These are phyloP conservation scores for Rhipidura dahli DNA, from an alignment of 2,113 vertebrate genomes.

Conservation along the genomic window DNA sequence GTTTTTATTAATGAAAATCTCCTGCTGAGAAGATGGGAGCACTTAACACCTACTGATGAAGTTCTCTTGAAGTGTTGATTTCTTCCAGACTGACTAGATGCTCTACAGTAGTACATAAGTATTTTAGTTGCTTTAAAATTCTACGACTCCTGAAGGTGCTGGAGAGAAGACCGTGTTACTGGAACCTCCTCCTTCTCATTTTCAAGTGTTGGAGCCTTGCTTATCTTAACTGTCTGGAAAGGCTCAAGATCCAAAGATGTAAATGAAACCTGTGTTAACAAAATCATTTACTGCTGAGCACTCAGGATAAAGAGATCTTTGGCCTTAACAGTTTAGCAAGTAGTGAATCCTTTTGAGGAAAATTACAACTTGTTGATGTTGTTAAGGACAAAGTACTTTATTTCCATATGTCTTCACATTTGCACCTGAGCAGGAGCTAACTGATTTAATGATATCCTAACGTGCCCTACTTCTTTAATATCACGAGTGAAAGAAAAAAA, in stretches of 20 bases:
- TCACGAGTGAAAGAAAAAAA: background rate
- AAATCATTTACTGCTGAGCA: background rate
- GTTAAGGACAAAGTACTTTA: background rate
- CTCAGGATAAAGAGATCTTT: background rate
- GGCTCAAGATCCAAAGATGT: background rate
- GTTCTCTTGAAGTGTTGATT: background rate
- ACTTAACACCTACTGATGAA: background rate
- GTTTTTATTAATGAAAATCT: background rate
- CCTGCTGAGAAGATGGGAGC: background rate
- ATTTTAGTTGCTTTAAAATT: background rate
- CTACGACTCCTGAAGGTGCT: background rate
- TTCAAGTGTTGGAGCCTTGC: background rate
- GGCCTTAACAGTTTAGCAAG: background rate
- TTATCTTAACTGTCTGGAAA: background rate
- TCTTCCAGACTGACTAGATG: background rate
- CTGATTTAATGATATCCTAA: background rate
- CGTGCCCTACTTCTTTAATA: background rate
- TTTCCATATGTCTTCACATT: background rate
- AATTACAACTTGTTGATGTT: background rate
- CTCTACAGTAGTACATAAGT: background rate
- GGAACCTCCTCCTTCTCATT: background rate
- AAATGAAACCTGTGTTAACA: background rate
- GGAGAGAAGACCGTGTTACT: background rate
- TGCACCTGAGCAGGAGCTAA: background rate
- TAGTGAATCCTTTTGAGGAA: background rate